Base-by-base conservation (phyloP, 1,140 invertebrate species). In the Hylaeus anthracinus region DNA sequence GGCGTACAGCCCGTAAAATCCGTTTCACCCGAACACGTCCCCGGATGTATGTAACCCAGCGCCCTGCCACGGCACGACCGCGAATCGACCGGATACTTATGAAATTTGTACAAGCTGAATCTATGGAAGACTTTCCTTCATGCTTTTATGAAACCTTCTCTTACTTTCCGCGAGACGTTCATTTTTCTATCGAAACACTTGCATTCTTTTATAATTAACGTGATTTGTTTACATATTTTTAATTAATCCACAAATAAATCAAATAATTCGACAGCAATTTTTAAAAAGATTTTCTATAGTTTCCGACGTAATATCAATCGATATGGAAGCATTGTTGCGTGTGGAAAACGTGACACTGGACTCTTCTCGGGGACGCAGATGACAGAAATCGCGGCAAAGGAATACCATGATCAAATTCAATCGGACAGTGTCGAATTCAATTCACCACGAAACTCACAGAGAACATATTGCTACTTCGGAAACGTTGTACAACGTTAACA, bases 1-100 rank as follows among this genome's bases (percentile, higher is more conserved):
- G 70, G 67, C 69, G 71, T 75, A 45, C 79, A 67, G 73, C 84
- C 79, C 81, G 73, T 86, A 87, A 87, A 87, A 87, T 87, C 77
- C 85, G 82, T 87, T 87, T 79, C 72, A 55, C 72, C 66, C 65
- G 77, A 79, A 81, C 79, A 82, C 71, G 79, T 64, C 58, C 41
- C 45, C 71, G 14, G 63, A 56, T 45, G 26, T 64, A 58, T 26
- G 51, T 81, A 76, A 55, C 65, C 56, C 39, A 43, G 6, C n/a
- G 15, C 39, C n/a, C 37, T 56, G 0, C 43, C 51, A 48, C n/a
- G 55, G 48, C 76, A 45, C 12, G 12, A 9, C 74, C 55, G 39
- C 41, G 51, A 56, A 73, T 64, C n/a, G 71, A 39, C 63, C 56
- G 56, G 63, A 55, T 73, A 48, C 45, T 60, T n/a, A 56, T 85